A percentile compares a stretch with the other conserved stretches of the same genome.
Conservation (phyloP, 2,888 invertebrate genomes). For the Pelosia muscerda region DNA sequence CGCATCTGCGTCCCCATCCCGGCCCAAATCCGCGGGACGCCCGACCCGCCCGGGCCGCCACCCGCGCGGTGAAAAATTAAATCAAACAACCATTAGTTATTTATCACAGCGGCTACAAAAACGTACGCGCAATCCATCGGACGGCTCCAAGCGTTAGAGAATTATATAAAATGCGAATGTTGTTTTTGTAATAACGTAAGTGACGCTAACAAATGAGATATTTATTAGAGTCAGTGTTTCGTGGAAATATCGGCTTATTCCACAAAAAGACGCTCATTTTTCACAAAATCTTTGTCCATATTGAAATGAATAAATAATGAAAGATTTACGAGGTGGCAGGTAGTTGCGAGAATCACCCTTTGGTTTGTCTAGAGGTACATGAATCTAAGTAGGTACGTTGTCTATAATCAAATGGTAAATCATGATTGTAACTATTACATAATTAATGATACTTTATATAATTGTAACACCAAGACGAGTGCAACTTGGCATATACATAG, state of each 20-base stretch:
- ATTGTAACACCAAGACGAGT: no score
- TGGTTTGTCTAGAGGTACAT: no score
- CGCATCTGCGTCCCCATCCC: constrained; percentile 14
- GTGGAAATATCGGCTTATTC: neutral
- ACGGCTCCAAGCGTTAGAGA: neutral
- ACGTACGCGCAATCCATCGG: constrained; percentile 25
- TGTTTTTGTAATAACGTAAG: constrained; percentile 7
- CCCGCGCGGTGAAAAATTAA: constrained; percentile 35
- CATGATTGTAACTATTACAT: no score
- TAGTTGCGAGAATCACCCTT: neutral
- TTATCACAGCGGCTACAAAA: constrained; percentile 24
- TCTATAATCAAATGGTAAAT: no score
- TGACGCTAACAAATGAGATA: constrained; percentile 10
- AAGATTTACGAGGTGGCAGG: neutral
- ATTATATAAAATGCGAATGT: neutral
- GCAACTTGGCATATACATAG: no score
- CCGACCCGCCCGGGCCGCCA: constrained; percentile 12
- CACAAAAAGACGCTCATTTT: neutral
- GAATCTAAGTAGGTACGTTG: no score
- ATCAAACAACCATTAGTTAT: constrained; percentile 36
- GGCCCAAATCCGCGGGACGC: neutral
- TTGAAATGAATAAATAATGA: neutral
- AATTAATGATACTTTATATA: no score
- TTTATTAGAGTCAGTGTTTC: constrained; percentile 3
- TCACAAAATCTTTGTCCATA: neutral